Base-by-base conservation (phyloP, 2,797 vertebrate species). In the Tangara arthus region DNA sequence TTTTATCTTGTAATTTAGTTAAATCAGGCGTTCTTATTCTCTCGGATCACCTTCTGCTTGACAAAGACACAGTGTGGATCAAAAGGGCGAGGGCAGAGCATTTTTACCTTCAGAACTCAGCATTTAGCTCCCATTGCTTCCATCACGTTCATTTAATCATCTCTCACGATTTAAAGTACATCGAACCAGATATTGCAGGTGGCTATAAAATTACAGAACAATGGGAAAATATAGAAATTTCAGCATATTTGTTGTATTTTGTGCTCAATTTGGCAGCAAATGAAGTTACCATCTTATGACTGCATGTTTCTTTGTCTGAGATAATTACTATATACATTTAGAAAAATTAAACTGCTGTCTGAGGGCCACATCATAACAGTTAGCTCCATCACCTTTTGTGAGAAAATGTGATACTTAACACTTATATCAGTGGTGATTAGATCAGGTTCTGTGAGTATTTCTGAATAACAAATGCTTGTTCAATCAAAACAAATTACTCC, bases 1-100 rank as follows among this genome's bases (percentile, higher is more conserved):
- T 95, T 83, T 91, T 75, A 53, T 82, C 72, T 72, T 39, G 39
- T 60, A 59, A 83, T 93, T 89, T 56, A 86, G 49, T 72, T 88
- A 91, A 93, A 89, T 92, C 61, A 85, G 39, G 56, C 90, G 78
- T 52, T 93, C 60, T 82, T 82, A 56, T 81, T 89, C 89, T 89
- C 85, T 86, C 35, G 24, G 69, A 89, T 83, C 47, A 84, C 23
- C 42, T 91, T 93, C 92, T 85, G 52, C 49, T 85, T 94, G 75
- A 87, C 55, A 93, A 81, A 87, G 20, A 41, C 75, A 82, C 44
- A 76, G 21, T 60, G 69, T 81, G 73, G 60, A 88, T 93, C 77
- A 90, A 94, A 93, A 91, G 70, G 57, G 61, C 47, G 90, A 69
- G 16, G 47, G 23, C 39, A 71, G 57, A 72, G 9, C 16, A 30